Evolutionary conservation across 2,888 invertebrate species (phyloP).

Genomic region (Laothoe populi): DNA sequence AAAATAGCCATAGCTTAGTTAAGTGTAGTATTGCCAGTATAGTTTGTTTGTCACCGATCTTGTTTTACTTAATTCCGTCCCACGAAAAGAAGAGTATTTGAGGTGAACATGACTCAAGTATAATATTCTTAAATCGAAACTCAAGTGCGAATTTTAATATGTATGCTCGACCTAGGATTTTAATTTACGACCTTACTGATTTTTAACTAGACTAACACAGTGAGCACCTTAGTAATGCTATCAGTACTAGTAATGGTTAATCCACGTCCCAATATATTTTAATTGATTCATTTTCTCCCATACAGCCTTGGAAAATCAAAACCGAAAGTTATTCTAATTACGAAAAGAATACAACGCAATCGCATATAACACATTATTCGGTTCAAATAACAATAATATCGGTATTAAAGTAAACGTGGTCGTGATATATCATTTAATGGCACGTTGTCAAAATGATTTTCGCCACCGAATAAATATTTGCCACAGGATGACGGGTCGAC

Average conservation of each 20-base stretch:
- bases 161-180: no score
- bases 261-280: not conserved
- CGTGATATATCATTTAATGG: constrained; percentile 21
- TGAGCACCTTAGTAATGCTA: not conserved
- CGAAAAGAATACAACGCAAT: not conserved
- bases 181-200: no score
- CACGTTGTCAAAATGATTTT: constrained; percentile 29
- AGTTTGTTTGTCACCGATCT: no score
- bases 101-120: no score
- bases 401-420: not conserved
- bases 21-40: no score
- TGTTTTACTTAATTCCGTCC: no score
- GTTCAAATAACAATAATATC: not conserved
- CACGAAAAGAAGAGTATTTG: no score
- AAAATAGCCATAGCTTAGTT: no score
- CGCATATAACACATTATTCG: not conserved
- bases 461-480: constrained; percentile 32
- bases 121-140: no score
- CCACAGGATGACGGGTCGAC: constrained; percentile 40
- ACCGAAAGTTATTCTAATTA: not conserved
- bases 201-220: no score
- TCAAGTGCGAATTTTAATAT: no score
- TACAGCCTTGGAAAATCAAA: not conserved
- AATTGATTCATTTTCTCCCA: not conserved
- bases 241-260: not conserved